Percentiles rank a stretch among this genome's conserved stretches.
These are phyloP conservation scores for Gnatocerus cornutus DNA, from an alignment of 2,888 invertebrate species.

Conservation along the genomic window DNA sequence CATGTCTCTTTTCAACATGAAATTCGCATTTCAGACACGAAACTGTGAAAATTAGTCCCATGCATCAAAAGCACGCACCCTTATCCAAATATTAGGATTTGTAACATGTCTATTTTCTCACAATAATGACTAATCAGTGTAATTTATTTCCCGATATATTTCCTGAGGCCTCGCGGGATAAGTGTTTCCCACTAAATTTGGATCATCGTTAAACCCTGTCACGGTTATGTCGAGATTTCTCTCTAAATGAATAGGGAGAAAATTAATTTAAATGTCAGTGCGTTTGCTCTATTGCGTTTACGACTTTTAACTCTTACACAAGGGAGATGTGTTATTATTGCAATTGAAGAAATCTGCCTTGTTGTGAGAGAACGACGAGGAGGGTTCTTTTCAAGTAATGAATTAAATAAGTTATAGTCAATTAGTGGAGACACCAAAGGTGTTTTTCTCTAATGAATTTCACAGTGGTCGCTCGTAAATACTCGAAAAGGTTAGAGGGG, in stretches of 20 bases:
- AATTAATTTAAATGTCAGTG: constrained; percentile 40
- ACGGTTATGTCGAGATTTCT: constrained; percentile 36
- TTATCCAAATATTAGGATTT: constrained; percentile 20
- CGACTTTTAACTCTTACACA: constrained; percentile 10
- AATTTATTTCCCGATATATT: constrained; percentile 20
- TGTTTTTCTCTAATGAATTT: constrained; percentile 32
- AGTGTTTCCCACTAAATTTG: constrained; percentile 34
- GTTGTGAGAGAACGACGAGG: background rate
- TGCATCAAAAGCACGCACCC: constrained; percentile 5
- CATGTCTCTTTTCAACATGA: background rate
- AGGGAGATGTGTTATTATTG: constrained; percentile 13
- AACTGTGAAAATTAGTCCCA: background rate
- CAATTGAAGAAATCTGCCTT: background rate
- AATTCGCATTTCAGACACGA: constrained; percentile 3
- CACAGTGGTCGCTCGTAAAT: constrained; percentile 25
- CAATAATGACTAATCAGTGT: constrained; percentile 25
- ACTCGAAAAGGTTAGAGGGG: constrained; percentile 17
- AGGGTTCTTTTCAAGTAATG: constrained; percentile 4
- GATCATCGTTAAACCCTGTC: constrained; percentile 38
- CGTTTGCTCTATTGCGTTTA: constrained; percentile 14
- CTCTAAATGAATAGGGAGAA: constrained; percentile 29
- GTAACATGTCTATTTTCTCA: constrained; percentile 10
- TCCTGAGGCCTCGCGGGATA: constrained; percentile 3
- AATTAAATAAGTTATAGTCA: constrained; percentile 31
- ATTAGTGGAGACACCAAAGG: constrained; percentile 18